Evolutionary conservation across 2,113 vertebrate genomes (phyloP).

Genomic region (Hydrochoerus hydrochaeris): DNA sequence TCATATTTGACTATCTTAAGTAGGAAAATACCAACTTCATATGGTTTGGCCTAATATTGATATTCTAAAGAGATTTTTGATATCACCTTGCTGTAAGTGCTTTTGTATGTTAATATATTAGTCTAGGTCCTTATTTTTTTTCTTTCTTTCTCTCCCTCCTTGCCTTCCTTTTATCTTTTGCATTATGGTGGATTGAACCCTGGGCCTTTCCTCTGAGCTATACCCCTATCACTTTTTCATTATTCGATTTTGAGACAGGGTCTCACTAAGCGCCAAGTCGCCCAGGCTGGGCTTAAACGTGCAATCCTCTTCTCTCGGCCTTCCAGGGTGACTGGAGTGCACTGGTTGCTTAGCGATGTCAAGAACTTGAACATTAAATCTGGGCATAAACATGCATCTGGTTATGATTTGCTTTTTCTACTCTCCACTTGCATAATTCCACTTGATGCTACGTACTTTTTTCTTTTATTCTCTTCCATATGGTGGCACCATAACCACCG

Average conservation of each 20-base stretch:
- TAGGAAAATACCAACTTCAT: background rate
- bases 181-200: background rate
- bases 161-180: background rate
- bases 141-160: background rate
- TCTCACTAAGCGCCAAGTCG: background rate
- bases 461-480: conserved; percentile 70
- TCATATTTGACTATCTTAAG: conserved; percentile 3
- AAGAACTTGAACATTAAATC: conserved; percentile 52
- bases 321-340: conserved; percentile 55
- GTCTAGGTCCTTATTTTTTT: background rate
- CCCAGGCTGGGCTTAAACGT: background rate
- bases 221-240: background rate
- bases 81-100: background rate
- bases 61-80: conserved; percentile 11
- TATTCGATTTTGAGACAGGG: background rate
- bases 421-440: conserved; percentile 54
- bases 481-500: conserved; percentile 51
- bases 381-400: conserved; percentile 9
- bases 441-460: conserved; percentile 56
- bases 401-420: conserved; percentile 64
- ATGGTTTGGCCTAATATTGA: background rate
- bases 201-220: background rate
- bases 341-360: conserved; percentile 54
- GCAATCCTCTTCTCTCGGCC: background rate
- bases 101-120: background rate